Conservation (phyloP, 1,140 invertebrate species). For the Sitobion miscanthi region DNA sequence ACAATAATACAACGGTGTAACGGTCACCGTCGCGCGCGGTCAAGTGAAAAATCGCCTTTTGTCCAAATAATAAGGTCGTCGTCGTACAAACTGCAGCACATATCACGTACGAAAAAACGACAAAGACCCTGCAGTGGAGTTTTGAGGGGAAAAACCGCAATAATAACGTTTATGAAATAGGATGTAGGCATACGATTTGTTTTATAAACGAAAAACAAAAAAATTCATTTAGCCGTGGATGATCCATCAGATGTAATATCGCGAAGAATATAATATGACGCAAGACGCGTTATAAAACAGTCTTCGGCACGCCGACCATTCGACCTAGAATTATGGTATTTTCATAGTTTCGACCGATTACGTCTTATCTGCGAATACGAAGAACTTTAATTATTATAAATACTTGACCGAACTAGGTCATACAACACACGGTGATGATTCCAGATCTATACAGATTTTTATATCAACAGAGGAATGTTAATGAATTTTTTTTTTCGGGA, state of each 20-base stretch:
- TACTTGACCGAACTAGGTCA: background rate
- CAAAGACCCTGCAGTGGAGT: background rate
- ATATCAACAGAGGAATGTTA: background rate
- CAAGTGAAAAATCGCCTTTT: slow-evolving; percentile 54
- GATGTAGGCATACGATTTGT: background rate
- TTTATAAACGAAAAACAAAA: background rate
- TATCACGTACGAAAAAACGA: background rate
- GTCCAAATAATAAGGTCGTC: slow-evolving; percentile 27
- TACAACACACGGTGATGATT: background rate
- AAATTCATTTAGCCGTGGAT: background rate
- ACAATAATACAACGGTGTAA: background rate
- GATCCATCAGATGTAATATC: background rate
- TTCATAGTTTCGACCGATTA: background rate
- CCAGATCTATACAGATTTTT: background rate
- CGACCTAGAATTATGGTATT: background rate
- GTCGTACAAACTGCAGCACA: background rate
- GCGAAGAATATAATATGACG: background rate
- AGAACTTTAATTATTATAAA: background rate
- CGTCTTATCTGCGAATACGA: background rate
- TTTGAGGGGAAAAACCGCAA: background rate
- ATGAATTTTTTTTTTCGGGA: background rate
- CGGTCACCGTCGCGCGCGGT: background rate
- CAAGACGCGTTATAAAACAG: background rate
- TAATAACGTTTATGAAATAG: background rate
- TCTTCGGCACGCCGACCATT: background rate